These are phyloP conservation scores for Herpetotheres cachinnans DNA, from an alignment of 2,113 vertebrate genomes.

Conservation along the genomic window DNA sequence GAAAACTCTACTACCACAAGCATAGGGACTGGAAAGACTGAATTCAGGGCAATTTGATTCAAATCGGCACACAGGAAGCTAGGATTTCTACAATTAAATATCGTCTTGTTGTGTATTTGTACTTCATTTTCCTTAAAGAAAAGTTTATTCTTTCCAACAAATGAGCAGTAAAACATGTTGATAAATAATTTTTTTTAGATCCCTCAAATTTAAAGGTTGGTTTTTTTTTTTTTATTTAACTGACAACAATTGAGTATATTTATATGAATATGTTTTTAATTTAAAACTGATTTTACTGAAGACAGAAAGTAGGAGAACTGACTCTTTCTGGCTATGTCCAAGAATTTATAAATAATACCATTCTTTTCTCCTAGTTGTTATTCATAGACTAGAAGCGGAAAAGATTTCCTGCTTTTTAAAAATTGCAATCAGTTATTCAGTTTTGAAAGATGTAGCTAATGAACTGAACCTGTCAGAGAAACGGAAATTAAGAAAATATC, in stretches of 20 bases:
- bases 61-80: constrained; percentile 60
- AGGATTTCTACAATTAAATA: constrained; percentile 18
- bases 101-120: background rate
- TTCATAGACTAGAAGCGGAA: background rate
- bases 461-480: background rate
- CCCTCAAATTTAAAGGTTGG: background rate
- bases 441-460: background rate
- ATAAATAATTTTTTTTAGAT: background rate
- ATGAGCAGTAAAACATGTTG: background rate
- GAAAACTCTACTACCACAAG: constrained; percentile 43
- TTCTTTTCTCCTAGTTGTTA: background rate
- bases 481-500: background rate
- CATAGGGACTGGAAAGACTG: constrained; percentile 13
- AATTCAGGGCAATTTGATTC: constrained; percentile 51
- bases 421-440: background rate
- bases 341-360: background rate
- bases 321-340: background rate
- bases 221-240: background rate
- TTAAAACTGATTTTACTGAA: background rate
- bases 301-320: background rate
- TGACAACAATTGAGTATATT: background rate
- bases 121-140: constrained; percentile 12
- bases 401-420: background rate
- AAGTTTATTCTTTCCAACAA: background rate
- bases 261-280: background rate